Percentiles rank a stretch among this genome's conserved stretches.
phyloP scores from a whole-genome alignment of 2,113 vertebrate species.

The Dendropsophus ebraccatus region DNA sequence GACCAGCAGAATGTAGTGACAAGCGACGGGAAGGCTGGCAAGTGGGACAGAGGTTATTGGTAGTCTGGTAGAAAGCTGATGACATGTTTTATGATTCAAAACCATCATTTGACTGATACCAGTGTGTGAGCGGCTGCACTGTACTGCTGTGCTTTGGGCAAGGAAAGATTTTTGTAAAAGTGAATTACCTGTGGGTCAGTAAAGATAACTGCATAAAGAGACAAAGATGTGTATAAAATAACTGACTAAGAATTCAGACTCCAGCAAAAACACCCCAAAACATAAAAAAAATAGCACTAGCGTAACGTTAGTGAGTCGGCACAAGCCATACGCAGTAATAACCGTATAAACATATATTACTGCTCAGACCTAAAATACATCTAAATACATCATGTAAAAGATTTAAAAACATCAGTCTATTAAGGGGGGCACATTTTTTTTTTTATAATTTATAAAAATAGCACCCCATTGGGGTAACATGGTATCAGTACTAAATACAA shows the following conservation, averaged over 20 bases:
- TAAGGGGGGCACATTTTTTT: background rate
- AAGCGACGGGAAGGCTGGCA: conserved; percentile 81
- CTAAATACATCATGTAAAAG: background rate
- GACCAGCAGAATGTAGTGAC: conserved; percentile 73
- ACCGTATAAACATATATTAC: background rate
- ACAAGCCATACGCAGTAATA: background rate
- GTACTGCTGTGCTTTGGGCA: conserved; percentile 77
- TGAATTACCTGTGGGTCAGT: conserved; percentile 77
- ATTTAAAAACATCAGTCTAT: background rate
- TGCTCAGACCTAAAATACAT: background rate
- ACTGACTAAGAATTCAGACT: conserved; percentile 35
- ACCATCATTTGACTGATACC: conserved; percentile 89
- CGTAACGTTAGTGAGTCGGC: background rate
- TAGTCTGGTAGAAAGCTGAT: conserved; percentile 85
- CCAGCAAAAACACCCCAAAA: background rate
- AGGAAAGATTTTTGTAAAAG: conserved; percentile 74
- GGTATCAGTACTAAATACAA: background rate
- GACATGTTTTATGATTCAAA: conserved; percentile 89
- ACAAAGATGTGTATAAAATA: conserved; percentile 66
- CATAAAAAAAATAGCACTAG: background rate
- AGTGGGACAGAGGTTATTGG: conserved; percentile 86
- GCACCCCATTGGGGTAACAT: background rate
- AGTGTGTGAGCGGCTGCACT: conserved; percentile 85
- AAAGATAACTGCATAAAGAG: conserved; percentile 75
- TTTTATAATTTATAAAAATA: background rate